Evolutionary conservation across 2,113 vertebrate species (phyloP).

Genomic region (Hyla sarda): DNA sequence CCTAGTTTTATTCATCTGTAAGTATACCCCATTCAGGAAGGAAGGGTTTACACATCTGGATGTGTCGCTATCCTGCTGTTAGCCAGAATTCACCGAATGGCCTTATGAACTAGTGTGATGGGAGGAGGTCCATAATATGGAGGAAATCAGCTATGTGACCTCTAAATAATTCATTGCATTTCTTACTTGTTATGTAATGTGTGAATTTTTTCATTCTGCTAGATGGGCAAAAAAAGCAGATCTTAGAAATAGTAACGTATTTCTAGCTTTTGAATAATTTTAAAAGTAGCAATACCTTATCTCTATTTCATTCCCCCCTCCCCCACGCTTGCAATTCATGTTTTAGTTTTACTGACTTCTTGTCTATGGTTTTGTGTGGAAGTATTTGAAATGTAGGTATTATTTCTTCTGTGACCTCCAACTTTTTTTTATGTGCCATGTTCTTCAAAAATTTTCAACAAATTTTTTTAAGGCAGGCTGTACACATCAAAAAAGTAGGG

Average conservation of each 20-base stretch:
- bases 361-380: too few relatives aligned
- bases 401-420: too few relatives aligned
- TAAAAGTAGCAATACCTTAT: too few relatives aligned
- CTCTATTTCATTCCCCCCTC: too few relatives aligned
- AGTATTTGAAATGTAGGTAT: too few relatives aligned
- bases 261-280: neutral
- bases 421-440: too few relatives aligned
- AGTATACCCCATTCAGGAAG: neutral
- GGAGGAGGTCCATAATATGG: neutral
- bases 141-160: constrained; percentile 3
- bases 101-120: neutral
- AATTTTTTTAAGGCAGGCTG: too few relatives aligned
- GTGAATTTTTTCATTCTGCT: neutral
- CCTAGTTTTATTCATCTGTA: neutral
- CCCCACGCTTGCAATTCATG: too few relatives aligned
- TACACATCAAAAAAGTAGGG: too few relatives aligned
- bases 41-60: constrained; percentile 4
- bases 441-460: too few relatives aligned
- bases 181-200: constrained; percentile 10
- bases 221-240: neutral
- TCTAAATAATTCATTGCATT: constrained; percentile 16
- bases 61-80: neutral
- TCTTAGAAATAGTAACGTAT: neutral
- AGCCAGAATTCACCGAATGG: neutral
- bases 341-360: too few relatives aligned